Conservation (phyloP, 2,888 invertebrate genomes). For the Cerastis rubricosa region DNA sequence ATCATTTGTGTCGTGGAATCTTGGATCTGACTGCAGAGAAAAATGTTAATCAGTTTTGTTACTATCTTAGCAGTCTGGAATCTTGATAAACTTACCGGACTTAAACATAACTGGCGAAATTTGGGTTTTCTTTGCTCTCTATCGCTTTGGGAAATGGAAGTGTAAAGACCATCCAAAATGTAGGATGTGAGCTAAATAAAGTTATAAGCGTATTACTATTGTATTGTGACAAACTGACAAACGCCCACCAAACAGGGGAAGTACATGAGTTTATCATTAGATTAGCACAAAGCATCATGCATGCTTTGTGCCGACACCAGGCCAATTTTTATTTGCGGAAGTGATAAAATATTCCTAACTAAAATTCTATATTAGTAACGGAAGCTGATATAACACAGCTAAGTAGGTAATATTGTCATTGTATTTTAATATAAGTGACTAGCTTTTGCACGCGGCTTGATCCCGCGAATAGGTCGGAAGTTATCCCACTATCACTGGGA, state of each 20-base stretch:
- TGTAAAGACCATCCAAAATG: not conserved
- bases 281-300: conserved; percentile 26
- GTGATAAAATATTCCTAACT: conserved; percentile 35
- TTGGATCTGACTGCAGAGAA: not conserved
- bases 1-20: not conserved
- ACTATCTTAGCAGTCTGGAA: not conserved
- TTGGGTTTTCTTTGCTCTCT: not conserved
- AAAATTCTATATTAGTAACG: conserved; percentile 4
- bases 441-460: not conserved
- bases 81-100: not conserved
- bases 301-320: not conserved
- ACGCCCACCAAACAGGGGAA: not conserved
- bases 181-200: not conserved
- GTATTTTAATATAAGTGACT: not conserved
- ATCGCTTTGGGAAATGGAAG: not conserved
- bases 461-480: not conserved
- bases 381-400: conserved; percentile 20
- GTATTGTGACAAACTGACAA: conserved; percentile 2
- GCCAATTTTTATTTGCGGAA: conserved; percentile 30
- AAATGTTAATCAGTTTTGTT: not conserved
- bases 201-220: not conserved
- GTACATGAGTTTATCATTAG: conserved; percentile 15
- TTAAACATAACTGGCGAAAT: not conserved
- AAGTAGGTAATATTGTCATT: not conserved
- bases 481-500: not conserved